These are phyloP conservation scores for Leptinotarsa peninsularis DNA, from an alignment of 2,888 invertebrate species.

Conservation along the genomic window DNA sequence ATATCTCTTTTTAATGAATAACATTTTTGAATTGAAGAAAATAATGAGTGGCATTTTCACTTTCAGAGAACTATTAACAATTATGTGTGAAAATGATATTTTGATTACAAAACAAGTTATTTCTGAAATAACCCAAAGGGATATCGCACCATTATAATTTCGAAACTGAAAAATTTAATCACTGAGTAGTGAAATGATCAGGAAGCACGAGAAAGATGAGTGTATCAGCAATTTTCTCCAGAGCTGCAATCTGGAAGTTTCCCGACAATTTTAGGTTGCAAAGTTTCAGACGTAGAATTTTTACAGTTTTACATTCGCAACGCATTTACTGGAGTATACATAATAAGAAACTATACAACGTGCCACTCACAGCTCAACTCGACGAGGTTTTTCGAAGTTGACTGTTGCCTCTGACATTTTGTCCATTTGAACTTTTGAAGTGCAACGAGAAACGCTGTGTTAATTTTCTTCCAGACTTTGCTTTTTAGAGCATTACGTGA, in stretches of 20 bases:
- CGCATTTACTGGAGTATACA: slow-evolving; percentile 43
- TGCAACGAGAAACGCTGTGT: slow-evolving; percentile 30
- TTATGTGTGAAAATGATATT: too few species aligned
- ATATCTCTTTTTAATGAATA: too few species aligned
- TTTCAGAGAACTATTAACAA: too few species aligned
- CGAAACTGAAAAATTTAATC: too few species aligned
- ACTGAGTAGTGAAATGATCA: too few species aligned
- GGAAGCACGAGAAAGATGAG: neutral
- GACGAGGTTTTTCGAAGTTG: slow-evolving; percentile 46
- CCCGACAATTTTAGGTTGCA: slow-evolving; percentile 39
- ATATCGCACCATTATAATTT: too few species aligned
- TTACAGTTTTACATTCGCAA: slow-evolving; percentile 48
- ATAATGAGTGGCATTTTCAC: too few species aligned
- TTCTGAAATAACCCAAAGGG: too few species aligned
- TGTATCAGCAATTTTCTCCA: neutral
- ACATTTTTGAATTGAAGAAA: too few species aligned
- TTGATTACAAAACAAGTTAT: too few species aligned
- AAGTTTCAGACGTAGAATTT: slow-evolving; percentile 52
- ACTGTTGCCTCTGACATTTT: slow-evolving; percentile 49
- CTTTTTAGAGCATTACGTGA: neutral
- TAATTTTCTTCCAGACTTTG: slow-evolving; percentile 8
- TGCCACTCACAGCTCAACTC: slow-evolving; percentile 52
- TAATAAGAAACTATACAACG: slow-evolving; percentile 49
- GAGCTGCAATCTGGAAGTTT: slow-evolving; percentile 13
- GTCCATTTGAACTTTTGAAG: slow-evolving; percentile 53